Percentiles rank a stretch among this genome's conserved stretches.
Evolutionary conservation across 2,888 invertebrate species (phyloP).

Genomic region (Melieria omissa): DNA sequence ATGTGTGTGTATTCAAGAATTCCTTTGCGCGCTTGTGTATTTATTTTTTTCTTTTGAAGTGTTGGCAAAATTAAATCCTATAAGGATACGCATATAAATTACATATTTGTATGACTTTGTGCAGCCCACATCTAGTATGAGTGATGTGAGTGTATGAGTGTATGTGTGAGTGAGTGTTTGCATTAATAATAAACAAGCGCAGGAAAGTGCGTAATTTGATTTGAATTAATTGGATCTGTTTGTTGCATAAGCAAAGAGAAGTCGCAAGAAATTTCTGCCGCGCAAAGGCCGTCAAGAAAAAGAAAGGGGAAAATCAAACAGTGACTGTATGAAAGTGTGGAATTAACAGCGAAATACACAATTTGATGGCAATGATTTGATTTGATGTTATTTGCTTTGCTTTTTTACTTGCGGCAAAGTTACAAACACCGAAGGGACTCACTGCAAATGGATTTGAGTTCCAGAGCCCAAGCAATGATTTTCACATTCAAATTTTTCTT

Average conservation of each 20-base stretch:
- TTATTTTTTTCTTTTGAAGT: constrained; percentile 30
- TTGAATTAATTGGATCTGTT: constrained; percentile 34
- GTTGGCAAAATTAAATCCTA: constrained; percentile 23
- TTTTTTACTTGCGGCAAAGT: too few relatives aligned
- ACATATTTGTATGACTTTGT: neutral
- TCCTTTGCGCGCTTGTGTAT: neutral
- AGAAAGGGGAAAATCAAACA: neutral
- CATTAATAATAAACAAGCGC: neutral
- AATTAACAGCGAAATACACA: too few relatives aligned
- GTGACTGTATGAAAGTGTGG: neutral
- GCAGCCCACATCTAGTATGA: neutral
- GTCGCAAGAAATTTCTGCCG: neutral
- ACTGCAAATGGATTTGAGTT: too few relatives aligned
- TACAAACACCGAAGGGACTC: too few relatives aligned
- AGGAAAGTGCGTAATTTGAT: constrained; percentile 31
- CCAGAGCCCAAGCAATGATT: too few relatives aligned
- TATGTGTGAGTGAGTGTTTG: neutral
- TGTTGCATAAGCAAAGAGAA: neutral
- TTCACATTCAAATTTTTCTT: too few relatives aligned
- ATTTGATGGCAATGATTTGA: too few relatives aligned
- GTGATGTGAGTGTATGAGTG: neutral
- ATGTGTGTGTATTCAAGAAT: constrained; percentile 1
- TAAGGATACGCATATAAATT: constrained; percentile 19
- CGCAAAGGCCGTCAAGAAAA: neutral
- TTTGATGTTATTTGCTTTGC: too few relatives aligned